phyloP scores from a whole-genome alignment of 2,888 invertebrate genomes.

The Torymus aiolomorphi region DNA sequence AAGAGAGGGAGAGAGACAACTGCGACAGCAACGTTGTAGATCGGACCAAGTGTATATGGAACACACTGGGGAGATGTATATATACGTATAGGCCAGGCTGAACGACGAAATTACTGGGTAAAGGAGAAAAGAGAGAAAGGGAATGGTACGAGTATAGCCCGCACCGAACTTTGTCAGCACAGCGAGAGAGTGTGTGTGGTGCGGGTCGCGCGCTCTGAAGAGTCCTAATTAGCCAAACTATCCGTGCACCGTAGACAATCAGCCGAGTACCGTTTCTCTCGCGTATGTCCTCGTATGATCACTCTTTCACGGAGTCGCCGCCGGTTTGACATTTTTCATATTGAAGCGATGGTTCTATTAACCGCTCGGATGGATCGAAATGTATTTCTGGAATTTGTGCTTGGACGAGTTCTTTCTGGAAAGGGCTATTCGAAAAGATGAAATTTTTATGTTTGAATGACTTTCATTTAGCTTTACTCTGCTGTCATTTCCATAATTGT shows the following conservation, averaged over 20 bases:
- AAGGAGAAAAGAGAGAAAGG: conserved; percentile 18
- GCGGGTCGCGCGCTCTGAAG: neutral
- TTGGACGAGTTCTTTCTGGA: no score
- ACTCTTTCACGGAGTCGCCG: neutral
- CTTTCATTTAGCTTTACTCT: no score
- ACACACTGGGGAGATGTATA: conserved; percentile 3
- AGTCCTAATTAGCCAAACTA: conserved; percentile 46
- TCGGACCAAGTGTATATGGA: neutral
- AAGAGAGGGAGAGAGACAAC: neutral
- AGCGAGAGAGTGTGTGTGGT: neutral
- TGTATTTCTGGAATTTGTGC: no score
- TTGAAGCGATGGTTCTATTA: neutral
- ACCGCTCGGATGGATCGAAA: no score
- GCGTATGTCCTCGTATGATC: conserved; percentile 13
- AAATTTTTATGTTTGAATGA: no score
- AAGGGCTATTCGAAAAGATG: no score
- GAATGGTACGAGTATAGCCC: conserved; percentile 23
- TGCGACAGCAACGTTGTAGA: conserved; percentile 12
- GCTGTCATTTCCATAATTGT: no score
- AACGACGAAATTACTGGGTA: conserved; percentile 34
- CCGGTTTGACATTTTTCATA: conserved; percentile 1
- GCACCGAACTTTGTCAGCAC: conserved; percentile 41
- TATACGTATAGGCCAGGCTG: neutral
- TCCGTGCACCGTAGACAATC: conserved; percentile 17
- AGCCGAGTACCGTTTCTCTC: conserved; percentile 5